Evolutionary conservation across 2,888 invertebrate species (phyloP), one percentile per base, ranked within the genome.

Genomic region (Cantharis lateralis): DNA sequence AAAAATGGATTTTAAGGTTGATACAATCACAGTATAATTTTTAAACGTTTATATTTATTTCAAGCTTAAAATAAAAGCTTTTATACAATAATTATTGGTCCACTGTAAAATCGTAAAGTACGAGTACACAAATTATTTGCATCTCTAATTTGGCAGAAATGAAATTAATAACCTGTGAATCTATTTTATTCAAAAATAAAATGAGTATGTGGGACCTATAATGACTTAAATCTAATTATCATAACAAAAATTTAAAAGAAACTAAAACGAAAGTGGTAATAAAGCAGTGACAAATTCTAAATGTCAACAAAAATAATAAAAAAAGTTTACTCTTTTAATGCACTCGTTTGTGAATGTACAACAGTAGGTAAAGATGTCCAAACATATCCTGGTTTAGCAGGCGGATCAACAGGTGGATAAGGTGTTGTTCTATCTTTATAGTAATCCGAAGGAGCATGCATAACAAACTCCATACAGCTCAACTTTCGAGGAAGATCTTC

Each of bases 361-460:
- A 78, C 62, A 28, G 74, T 26, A 66, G 71, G 16, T 63, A 78
- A 74, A 66, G 63, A 88, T 0, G 93, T 92, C 94, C 94, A 93
- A 80, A 94, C 91, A 83, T 90, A 93, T 0, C 93, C 93, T 15
- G 87, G 84, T 78, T 84, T 83, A 16, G 85, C 83, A 32, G 84
- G 83, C 10, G 87, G 84, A 81, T 86, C 82, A 0, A 91, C 89
- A 61, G 91, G 88, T 0, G 95, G 95, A 87, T 95, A 96, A 0
- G 96, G 96, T 13, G 93, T 93, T 80, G 91, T 93, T 81, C 91
- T 92, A 10, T 94, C 91, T 85, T 93, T 93, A 87, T 94, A 96
- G 88, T 97, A 97, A 87, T 97, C 96, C 0, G 96, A 96, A 0
- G 97, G 97, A 0, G 97, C 96, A 84, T 96, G 97, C 94, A 97